Conservation (phyloP, 2,888 invertebrate species). For the Podotricha telesiphe region DNA sequence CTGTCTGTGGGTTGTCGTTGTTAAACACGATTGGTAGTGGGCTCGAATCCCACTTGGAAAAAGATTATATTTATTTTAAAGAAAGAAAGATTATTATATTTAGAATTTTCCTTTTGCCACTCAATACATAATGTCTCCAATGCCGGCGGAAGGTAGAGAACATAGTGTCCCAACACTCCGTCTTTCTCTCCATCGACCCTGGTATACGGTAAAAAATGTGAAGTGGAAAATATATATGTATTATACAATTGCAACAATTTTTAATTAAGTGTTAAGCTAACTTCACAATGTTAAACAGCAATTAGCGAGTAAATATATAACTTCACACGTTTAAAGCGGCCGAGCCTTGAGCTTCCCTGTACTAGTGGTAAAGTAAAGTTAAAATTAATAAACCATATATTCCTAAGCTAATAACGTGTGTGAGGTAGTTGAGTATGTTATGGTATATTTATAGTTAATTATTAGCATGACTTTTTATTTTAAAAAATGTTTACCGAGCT, state of each 20-base stretch:
- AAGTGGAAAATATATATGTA: no score
- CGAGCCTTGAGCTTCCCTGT: not conserved
- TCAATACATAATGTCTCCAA: no score
- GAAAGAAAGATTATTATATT: no score
- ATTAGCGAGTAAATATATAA: constrained; percentile 15
- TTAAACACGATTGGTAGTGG: no score
- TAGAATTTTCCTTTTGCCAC: no score
- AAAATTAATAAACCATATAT: constrained; percentile 1
- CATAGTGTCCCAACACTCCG: no score
- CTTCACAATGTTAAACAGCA: constrained; percentile 12
- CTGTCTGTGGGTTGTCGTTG: no score
- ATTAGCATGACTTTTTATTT: no score
- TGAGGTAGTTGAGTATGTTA: not conserved
- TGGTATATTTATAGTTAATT: no score
- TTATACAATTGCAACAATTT: not conserved
- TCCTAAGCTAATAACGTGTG: not conserved
- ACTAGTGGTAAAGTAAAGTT: not conserved
- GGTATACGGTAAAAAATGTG: not conserved
- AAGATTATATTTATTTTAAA: no score
- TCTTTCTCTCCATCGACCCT: not conserved
- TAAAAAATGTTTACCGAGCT: not conserved
- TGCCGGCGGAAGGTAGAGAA: no score
- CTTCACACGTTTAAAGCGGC: not conserved
- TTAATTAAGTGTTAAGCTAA: constrained; percentile 8
- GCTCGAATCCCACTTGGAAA: no score